Evolutionary conservation across 1,140 invertebrate genomes (phyloP), one percentile per base, ranked within the genome.

Genomic region (Drosophila orena): DNA sequence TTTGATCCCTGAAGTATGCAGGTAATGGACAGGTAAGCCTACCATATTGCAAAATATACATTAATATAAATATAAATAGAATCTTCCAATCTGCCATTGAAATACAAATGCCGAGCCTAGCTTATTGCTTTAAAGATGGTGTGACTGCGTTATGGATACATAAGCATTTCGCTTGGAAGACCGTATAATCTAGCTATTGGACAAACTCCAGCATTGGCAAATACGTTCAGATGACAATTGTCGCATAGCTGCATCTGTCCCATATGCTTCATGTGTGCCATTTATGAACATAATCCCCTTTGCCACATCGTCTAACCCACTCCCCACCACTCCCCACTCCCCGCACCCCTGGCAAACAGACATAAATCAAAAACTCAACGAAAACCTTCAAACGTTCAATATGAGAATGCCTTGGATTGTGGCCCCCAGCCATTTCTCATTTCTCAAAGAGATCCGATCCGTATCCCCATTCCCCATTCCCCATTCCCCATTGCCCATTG

Each of bases 351-450:
- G 42, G 56, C 62, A 60, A 66, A 66, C 40, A 55, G 24, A 70
- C 80, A 84, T 84, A 84, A 84, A 84, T 84, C 80, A 84, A 85
- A 72, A 62, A 73, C 47, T 72, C 49, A 72, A 53, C 71, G 65
- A 81, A 76, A 75, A 73, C 73, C 66, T 81, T 73, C 62, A 86
- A 85, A 77, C 55, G 77, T 77, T 85, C 81, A 77, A 85, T 85
- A 70, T 69, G 60, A 56, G 70, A 73, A 69, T 61, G 65, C 37
- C 58, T 69, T 50, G 57, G 43, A 70, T 50, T 37, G 40, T 60
- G 54, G 60, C 64, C 37, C 27, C 37, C 24, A 53, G 24, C 60
- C 54, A 52, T 46, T 40, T 70, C 61, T 53, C 58, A 61, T 58
- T 35, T n/a, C 57, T 53, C 46, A 34, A 14, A 24, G 37, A 49